A percentile compares a stretch with the other conserved stretches of the same genome.
Evolutionary conservation across 2,113 vertebrate genomes (phyloP).

Genomic region (Sinocyclocheilus grahami): DNA sequence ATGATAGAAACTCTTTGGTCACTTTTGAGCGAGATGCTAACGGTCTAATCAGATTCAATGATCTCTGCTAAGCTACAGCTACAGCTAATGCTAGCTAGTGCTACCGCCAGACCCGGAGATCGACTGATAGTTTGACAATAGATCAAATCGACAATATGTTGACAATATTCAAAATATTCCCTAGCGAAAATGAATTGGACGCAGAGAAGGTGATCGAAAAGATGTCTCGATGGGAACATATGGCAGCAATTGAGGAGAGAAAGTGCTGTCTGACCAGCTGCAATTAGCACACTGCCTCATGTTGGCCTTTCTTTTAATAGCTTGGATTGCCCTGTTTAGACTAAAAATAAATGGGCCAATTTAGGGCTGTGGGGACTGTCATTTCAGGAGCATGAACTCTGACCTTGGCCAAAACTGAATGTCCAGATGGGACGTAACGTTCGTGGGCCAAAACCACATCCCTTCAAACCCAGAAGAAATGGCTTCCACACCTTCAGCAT

Average conservation of each 20-base stretch:
- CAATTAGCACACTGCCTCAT: constrained; percentile 84
- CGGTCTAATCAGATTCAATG: no score
- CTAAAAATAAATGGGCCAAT: constrained; percentile 84
- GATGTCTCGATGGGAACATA: constrained; percentile 69
- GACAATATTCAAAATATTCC: not conserved
- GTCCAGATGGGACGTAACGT: constrained; percentile 72
- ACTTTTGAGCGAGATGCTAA: no score
- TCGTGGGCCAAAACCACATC: not conserved
- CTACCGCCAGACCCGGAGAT: no score
- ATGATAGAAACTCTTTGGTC: no score
- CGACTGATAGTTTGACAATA: no score
- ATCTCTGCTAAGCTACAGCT: no score
- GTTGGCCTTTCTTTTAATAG: constrained; percentile 88
- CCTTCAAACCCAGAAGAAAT: not conserved
- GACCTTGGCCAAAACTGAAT: constrained; percentile 73
- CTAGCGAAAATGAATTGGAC: constrained; percentile 54
- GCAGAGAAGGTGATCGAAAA: constrained; percentile 72
- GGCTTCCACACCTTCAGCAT: not conserved
- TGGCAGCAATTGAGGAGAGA: constrained; percentile 78
- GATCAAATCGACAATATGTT: no score
- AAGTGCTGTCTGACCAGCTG: constrained; percentile 74
- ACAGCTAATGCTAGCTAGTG: no score
- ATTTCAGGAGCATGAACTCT: constrained; percentile 76
- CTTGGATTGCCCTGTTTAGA: constrained; percentile 78
- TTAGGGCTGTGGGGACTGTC: constrained; percentile 68